Conservation (phyloP, 1,140 invertebrate genomes). For the Diachasmimorpha longicaudata region DNA sequence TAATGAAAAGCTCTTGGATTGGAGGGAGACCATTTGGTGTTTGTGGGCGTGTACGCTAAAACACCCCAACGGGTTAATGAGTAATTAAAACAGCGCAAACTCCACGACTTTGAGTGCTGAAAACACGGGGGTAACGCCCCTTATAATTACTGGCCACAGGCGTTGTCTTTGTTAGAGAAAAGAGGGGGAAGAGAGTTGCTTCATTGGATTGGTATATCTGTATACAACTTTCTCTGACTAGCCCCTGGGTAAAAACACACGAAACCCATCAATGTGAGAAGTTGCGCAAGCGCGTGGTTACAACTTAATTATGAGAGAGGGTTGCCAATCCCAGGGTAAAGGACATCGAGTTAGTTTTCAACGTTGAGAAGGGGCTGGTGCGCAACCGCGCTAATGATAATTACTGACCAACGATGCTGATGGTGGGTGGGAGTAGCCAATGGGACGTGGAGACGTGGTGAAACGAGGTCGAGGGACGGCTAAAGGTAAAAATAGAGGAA, state of each 20-base stretch:
- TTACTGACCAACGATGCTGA: slow-evolving; percentile 47
- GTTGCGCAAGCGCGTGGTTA: slow-evolving; percentile 42
- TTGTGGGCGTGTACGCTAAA: slow-evolving; percentile 33
- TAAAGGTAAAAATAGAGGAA: slow-evolving; percentile 10
- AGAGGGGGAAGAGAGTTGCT: neutral
- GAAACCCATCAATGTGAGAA: slow-evolving; percentile 36
- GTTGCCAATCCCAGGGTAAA: slow-evolving; percentile 48
- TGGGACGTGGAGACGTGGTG: slow-evolving; percentile 16
- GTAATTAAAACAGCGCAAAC: slow-evolving; percentile 52
- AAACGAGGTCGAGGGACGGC: neutral
- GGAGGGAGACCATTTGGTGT: slow-evolving; percentile 27
- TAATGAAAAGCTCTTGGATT: slow-evolving; percentile 16
- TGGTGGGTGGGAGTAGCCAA: slow-evolving; percentile 33
- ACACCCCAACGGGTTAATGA: slow-evolving; percentile 46
- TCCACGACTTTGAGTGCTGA: slow-evolving; percentile 27
- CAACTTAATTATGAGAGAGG: slow-evolving; percentile 46
- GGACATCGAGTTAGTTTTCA: slow-evolving; percentile 4
- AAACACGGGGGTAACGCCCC: slow-evolving; percentile 37
- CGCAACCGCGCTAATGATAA: slow-evolving; percentile 55
- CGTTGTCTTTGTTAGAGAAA: neutral
- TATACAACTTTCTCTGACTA: neutral
- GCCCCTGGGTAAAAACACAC: neutral
- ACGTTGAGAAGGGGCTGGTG: slow-evolving; percentile 29
- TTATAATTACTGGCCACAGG: slow-evolving; percentile 44
- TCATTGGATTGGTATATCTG: neutral